Base-by-base conservation (phyloP, 2,888 invertebrate genomes). In the Sylvicola fuscatus region DNA sequence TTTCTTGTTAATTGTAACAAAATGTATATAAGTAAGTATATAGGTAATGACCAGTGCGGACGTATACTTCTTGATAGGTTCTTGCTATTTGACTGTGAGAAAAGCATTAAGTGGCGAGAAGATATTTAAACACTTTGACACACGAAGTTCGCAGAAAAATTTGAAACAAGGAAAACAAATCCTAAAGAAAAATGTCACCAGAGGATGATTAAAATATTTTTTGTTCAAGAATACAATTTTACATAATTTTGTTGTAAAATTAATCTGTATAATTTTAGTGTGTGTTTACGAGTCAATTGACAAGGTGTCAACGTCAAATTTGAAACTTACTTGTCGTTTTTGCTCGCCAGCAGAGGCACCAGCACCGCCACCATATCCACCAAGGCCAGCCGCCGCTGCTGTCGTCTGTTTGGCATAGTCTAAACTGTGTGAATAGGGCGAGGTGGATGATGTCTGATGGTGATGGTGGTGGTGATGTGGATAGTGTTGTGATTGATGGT, bases 291-390 rank as follows among this genome's bases (percentile, higher is more conserved):
- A 59, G 48, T 59, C 59, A 55, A 59, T 49, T 44, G 59, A 59
- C 49, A 59, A 53, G 51, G 57, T 56, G 51, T 59, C 58, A 56
- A 59, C 59, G 49, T 59, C 58, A 58, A 59, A 59, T 56, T 59
- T 59, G 52, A 59, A 59, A 59, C 58, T 59, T 59, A 59, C 58
- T 59, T 59, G 58, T 56, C 58, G 56, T 50, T 59, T 59, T 49
- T 51, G 52, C 52, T 59, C 58, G 35, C 40, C 40, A 39, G 21
- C 21, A 4, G 21, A 21, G 21, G 5, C 21, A 21, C 21, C 21
- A n/a, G n/a, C n/a, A 21, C 21, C 8, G 4, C 21, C 21, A 21
- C 21, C 8, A 21, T 21, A 21, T 21, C 21, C 21, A 21, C 21
- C 21, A 4, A 21, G 21, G 21, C 21, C 21, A 21, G 21, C 21